These are phyloP conservation scores for Drosophila dives DNA, from an alignment of 2,888 invertebrate species.

Conservation along the genomic window DNA sequence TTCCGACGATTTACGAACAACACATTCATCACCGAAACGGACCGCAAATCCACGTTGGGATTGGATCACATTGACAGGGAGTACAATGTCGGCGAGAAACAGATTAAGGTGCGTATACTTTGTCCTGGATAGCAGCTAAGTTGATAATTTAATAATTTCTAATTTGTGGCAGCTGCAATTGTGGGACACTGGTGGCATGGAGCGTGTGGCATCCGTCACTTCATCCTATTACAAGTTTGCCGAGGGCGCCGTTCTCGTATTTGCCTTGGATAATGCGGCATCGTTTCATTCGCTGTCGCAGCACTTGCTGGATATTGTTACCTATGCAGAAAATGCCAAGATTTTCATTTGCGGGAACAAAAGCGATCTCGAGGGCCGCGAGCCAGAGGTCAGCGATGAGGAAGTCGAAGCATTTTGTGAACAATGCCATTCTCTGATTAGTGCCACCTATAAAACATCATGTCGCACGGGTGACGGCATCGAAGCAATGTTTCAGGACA, in stretches of 20 bases:
- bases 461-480: slow-evolving; percentile 95
- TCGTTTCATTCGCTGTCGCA: slow-evolving; percentile 97
- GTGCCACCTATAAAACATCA: slow-evolving; percentile 94
- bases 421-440: slow-evolving; percentile 95
- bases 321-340: slow-evolving; percentile 97
- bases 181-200: slow-evolving; percentile 99
- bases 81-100: slow-evolving; percentile 90
- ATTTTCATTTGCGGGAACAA: slow-evolving; percentile 98
- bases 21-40: slow-evolving; percentile 89
- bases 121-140: background rate
- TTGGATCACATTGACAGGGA: slow-evolving; percentile 95
- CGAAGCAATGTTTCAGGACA: slow-evolving; percentile 96
- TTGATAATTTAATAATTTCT: background rate
- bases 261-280: slow-evolving; percentile 94
- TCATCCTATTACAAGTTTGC: slow-evolving; percentile 98
- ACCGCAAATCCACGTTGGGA: slow-evolving; percentile 94
- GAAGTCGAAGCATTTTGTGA: slow-evolving; percentile 96
- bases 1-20: slow-evolving; percentile 94
- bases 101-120: slow-evolving; percentile 80
- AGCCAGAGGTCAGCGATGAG: slow-evolving; percentile 91
- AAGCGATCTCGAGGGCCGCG: slow-evolving; percentile 90
- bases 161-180: slow-evolving; percentile 90
- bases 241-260: slow-evolving; percentile 96
- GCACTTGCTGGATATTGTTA: slow-evolving; percentile 96
- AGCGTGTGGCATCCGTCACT: slow-evolving; percentile 96